Evolutionary conservation across 1,140 invertebrate genomes (phyloP), one percentile per base, ranked within the genome.

Genomic region (Lasioglossum albipes): DNA sequence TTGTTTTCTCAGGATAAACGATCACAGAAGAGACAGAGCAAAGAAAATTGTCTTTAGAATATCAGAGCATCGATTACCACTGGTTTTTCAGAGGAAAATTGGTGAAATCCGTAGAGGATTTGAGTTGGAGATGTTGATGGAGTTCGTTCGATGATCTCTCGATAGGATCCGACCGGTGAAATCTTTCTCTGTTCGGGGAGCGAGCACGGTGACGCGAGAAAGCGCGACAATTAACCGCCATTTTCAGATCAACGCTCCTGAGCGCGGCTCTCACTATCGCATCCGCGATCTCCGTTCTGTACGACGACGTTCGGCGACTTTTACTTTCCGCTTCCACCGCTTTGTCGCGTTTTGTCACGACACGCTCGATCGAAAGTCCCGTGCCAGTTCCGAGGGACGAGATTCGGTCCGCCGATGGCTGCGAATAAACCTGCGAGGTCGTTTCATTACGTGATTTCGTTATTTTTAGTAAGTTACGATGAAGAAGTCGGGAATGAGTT

Each of bases 251-350:
- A 64, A 82, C 61, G 84, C 45, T 75, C 66, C 54, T 52, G 68
- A 59, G 36, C 45, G 36, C 22, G 16, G 81, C 68, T 76, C 74
- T 77, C 78, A 54, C 77, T 76, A 57, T 75, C 74, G 49, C 12
- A 67, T 76, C 10, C 65, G 54, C 57, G 62, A 57, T 54, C 52
- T 78, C 64, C 27, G 68, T 75, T 82, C 67, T 42, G 67, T 1
- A 36, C 62, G 57, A 70, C 62, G 57, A 74, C 66, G 64, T 18
- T 12, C 45, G 20, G 18, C 68, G 36, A 84, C 83, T 85, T 85
- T 85, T 85, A 84, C 83, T 85, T 85, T 85, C 79, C 79, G 69
- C 57, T 81, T 82, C 67, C 59, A 59, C 57, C 18, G 49, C 7
- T 64, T 62, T 66, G 70, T 80, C 69, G 62, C 62, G 78, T 84